Evolutionary conservation across 2,888 invertebrate species (phyloP).

Genomic region (Dinocampus coccinellae): DNA sequence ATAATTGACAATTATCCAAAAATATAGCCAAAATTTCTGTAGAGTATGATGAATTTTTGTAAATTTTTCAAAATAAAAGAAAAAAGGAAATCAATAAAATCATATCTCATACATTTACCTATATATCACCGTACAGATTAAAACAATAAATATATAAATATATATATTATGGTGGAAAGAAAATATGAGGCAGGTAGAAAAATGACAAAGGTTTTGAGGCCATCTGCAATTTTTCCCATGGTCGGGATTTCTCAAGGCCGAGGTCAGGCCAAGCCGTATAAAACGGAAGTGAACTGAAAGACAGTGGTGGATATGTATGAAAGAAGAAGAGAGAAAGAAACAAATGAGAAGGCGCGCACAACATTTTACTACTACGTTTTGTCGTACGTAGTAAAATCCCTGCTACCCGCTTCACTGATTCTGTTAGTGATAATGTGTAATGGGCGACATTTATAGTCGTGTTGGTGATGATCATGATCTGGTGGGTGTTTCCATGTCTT

Average conservation of each 20-base stretch:
- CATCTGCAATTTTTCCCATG: slow-evolving; percentile 35
- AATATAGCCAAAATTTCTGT: too few relatives aligned
- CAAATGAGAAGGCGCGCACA: slow-evolving; percentile 53
- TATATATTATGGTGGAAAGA: not conserved
- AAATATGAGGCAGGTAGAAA: slow-evolving; percentile 4
- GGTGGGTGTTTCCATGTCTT: slow-evolving; percentile 36
- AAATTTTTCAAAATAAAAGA: too few relatives aligned
- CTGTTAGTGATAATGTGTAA: too few relatives aligned
- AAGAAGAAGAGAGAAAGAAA: slow-evolving; percentile 5
- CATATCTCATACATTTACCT: too few relatives aligned
- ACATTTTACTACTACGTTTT: slow-evolving; percentile 52
- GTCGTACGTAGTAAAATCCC: slow-evolving; percentile 49
- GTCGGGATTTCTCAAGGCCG: slow-evolving; percentile 45
- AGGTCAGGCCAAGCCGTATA: slow-evolving; percentile 30
- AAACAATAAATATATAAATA: not conserved
- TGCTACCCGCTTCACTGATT: slow-evolving; percentile 11
- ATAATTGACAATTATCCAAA: too few relatives aligned
- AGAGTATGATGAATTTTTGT: too few relatives aligned
- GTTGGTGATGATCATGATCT: too few relatives aligned
- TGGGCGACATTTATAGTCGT: too few relatives aligned
- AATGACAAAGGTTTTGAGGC: not conserved
- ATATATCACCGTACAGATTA: too few relatives aligned
- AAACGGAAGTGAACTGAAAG: slow-evolving; percentile 6
- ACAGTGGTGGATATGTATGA: not conserved
- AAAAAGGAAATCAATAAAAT: too few relatives aligned